Conservation (phyloP, 2,888 invertebrate genomes). For the Lasioglossum oenotherae region DNA sequence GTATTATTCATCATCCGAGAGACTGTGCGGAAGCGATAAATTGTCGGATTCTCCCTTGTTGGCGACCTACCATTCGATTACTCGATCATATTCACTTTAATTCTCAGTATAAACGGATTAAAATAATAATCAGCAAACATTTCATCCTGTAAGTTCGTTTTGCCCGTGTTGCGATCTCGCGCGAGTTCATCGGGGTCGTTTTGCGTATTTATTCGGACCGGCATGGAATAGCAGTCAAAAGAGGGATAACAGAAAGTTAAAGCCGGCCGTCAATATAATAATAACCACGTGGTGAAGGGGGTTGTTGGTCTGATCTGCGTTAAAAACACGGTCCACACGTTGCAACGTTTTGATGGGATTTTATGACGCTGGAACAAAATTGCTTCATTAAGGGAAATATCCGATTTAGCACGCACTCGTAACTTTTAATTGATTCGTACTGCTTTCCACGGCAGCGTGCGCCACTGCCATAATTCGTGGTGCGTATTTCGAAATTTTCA, state of each 20-base stretch:
- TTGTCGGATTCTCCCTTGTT: background rate
- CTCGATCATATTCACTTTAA: background rate
- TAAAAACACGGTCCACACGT: background rate
- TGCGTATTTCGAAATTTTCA: conserved; percentile 3
- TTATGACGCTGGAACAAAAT: conserved; percentile 13
- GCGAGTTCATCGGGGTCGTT: background rate
- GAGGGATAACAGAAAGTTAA: background rate
- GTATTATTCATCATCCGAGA: background rate
- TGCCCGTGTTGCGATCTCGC: conserved; percentile 1
- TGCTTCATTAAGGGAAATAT: conserved; percentile 7
- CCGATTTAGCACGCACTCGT: background rate
- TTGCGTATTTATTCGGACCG: background rate
- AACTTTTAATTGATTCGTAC: conserved; percentile 13
- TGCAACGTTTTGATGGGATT: conserved; percentile 3
- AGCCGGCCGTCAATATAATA: conserved; percentile 31
- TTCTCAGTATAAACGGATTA: background rate
- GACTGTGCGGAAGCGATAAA: background rate
- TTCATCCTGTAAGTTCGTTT: background rate
- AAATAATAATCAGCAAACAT: background rate
- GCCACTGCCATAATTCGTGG: background rate
- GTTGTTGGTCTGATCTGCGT: background rate
- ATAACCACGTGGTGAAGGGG: background rate
- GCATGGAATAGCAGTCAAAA: background rate
- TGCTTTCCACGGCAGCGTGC: background rate
- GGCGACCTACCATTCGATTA: background rate